Percentiles rank a stretch among this genome's conserved stretches.
Evolutionary conservation across 2,888 invertebrate species (phyloP).

Genomic region (Ormyrus thymus): DNA sequence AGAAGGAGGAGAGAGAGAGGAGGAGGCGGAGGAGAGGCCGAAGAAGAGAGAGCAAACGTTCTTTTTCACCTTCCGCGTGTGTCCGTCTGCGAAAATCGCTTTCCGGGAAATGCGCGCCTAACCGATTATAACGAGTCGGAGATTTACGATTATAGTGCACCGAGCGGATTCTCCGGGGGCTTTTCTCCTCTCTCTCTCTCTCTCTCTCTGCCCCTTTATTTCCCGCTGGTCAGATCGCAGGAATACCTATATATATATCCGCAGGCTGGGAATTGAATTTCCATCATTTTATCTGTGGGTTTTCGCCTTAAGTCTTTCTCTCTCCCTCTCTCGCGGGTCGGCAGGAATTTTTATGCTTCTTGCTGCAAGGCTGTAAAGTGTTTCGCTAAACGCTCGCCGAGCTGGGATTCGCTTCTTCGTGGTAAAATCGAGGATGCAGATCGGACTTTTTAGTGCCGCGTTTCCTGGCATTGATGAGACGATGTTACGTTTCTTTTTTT

Average conservation of each 20-base stretch:
- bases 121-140: constrained; percentile 26
- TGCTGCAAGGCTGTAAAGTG: too few relatives aligned
- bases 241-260: not conserved
- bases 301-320: constrained; percentile 1
- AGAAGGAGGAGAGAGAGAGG: too few relatives aligned
- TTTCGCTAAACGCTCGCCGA: too few relatives aligned
- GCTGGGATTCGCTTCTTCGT: not conserved
- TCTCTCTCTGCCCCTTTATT: not conserved
- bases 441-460: not conserved
- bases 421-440: constrained; percentile 7
- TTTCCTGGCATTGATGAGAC: too few relatives aligned
- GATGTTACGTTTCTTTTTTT: too few relatives aligned
- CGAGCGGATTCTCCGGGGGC: not conserved
- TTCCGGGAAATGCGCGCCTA: constrained; percentile 64
- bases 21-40: too few relatives aligned
- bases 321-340: not conserved
- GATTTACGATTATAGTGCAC: constrained; percentile 47
- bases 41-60: not conserved
- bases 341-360: not conserved
- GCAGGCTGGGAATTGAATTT: constrained; percentile 32
- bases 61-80: constrained; percentile 41
- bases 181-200: not conserved
- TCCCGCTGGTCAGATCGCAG: not conserved
- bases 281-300: constrained; percentile 54
- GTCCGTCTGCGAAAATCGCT: constrained; percentile 63